These are phyloP conservation scores for Heterocephalus glaber DNA, from an alignment of 2,113 vertebrate genomes.

Conservation along the genomic window DNA sequence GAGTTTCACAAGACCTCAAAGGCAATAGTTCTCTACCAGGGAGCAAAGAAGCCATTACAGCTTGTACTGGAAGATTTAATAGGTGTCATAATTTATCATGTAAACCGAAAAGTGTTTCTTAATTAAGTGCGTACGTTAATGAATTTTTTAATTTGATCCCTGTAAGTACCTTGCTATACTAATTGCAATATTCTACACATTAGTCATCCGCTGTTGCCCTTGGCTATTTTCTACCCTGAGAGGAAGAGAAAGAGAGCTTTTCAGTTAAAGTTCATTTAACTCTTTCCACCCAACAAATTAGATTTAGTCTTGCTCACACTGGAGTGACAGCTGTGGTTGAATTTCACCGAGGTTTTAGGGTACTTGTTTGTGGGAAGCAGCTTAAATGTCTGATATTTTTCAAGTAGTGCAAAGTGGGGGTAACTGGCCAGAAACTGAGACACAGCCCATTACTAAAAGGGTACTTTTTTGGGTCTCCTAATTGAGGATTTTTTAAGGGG, in stretches of 20 bases:
- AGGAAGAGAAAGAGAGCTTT: conserved; percentile 88
- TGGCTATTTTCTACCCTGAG: conserved; percentile 98
- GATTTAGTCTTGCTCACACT: conserved; percentile 75
- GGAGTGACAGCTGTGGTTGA: conserved; percentile 79
- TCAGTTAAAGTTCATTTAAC: conserved; percentile 96
- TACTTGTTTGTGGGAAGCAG: neutral
- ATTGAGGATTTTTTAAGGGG: neutral
- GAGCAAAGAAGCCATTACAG: conserved; percentile 97
- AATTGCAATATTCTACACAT: conserved; percentile 99
- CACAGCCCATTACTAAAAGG: neutral
- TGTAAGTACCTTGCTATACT: conserved; percentile 99
- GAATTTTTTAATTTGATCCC: conserved; percentile 99
- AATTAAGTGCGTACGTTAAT: conserved; percentile 99
- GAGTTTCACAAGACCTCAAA: conserved; percentile 90
- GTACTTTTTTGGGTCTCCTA: neutral
- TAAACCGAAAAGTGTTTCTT: conserved; percentile 99
- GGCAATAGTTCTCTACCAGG: conserved; percentile 92
- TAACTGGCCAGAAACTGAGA: neutral
- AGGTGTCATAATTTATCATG: conserved; percentile 99
- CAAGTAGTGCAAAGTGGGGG: accelerated
- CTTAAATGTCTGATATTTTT: neutral
- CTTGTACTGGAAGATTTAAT: conserved; percentile 98
- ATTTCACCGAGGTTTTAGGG: neutral
- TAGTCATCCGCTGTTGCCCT: conserved; percentile 99
- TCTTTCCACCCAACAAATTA: conserved; percentile 91